Conservation (phyloP, 2,888 invertebrate species). For the Tachina lurida region DNA sequence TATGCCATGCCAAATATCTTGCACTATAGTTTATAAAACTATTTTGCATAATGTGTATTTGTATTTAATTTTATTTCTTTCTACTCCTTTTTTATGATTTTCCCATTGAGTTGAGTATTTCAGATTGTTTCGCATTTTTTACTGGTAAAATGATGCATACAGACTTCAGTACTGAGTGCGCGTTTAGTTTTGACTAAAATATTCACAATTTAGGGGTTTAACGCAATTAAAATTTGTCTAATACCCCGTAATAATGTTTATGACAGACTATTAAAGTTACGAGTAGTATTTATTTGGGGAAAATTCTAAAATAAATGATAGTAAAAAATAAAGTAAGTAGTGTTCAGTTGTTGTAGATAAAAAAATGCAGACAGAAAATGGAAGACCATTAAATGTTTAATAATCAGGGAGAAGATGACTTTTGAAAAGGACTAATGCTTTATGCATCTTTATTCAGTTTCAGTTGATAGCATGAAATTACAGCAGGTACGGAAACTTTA, state of each 20-base stretch:
- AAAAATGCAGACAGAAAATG: not conserved
- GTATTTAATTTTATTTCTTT: conserved; percentile 36
- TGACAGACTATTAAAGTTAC: conserved; percentile 37
- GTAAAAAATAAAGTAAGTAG: not conserved
- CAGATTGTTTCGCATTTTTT: not conserved
- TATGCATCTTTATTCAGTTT: too few relatives aligned
- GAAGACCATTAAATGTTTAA: not conserved
- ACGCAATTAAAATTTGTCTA: conserved; percentile 56
- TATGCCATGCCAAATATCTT: conserved; percentile 48
- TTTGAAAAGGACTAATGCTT: too few relatives aligned
- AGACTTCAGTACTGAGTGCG: conserved; percentile 16
- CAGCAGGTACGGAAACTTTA: too few relatives aligned
- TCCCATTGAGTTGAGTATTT: not conserved
- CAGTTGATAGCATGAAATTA: too few relatives aligned
- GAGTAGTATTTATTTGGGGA: conserved; percentile 6
- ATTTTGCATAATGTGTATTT: conserved; percentile 65
- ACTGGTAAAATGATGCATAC: conserved; percentile 19
- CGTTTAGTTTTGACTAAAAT: conserved; percentile 28
- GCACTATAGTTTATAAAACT: conserved; percentile 51
- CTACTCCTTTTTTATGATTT: conserved; percentile 20
- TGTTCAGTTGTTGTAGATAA: not conserved
- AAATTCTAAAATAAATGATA: conserved; percentile 11
- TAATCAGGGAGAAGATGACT: too few relatives aligned
- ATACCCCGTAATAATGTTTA: conserved; percentile 47
- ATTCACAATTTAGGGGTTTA: conserved; percentile 36